Base-by-base conservation (phyloP, 2,888 invertebrate genomes). In the Trileptium ribeirensis region DNA sequence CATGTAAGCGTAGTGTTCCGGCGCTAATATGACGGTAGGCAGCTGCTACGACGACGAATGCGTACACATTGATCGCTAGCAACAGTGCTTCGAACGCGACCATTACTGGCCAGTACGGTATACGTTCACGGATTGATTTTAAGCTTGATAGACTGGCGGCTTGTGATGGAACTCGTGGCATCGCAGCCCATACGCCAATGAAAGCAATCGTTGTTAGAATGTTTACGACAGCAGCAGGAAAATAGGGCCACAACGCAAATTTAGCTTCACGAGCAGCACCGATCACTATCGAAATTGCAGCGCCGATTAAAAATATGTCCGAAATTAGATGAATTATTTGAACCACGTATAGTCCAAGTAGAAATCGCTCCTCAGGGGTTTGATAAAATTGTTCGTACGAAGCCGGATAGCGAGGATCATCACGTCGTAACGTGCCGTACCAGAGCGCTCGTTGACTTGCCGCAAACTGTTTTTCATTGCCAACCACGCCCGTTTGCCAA, bases 401-500 rank as follows among this genome's bases (percentile, higher is more conserved):
- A 38, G 85, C 84, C 19, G 88, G 87, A 38, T 86, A 82, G 31
- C 80, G 82, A 33, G 74, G 39, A 15, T 80, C 31, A n/a, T 79
- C 51, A 33, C 31, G 78, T n/a, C 31, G 36, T 74, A 78, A 67
- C n/a, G 74, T 74, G 1, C 74, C 80, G 29, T 38, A 78, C 33
- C 67, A 31, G 24, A 34, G 78, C 3, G 75, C 80, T 24, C 80
- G 80, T 37, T n/a, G n/a, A 67, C 80, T 82, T 31, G 80, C 37
- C 15, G 70, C 64, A 1, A 33, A 37, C 3, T 75, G 75, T 36
- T 40, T 33, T 37, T 79, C 34, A n/a, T 64, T 29, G 24, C 39
- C 86, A 81, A 87, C 86, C 74, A 87, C 87, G 79, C 86, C 86
- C 86, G 88, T 87, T 83, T 87, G 87, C 87, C 87, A 88, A 79